Percentiles rank a stretch among this genome's conserved stretches.
Evolutionary conservation across 2,888 invertebrate species (phyloP).

Genomic region (Xestia c-nigrum): DNA sequence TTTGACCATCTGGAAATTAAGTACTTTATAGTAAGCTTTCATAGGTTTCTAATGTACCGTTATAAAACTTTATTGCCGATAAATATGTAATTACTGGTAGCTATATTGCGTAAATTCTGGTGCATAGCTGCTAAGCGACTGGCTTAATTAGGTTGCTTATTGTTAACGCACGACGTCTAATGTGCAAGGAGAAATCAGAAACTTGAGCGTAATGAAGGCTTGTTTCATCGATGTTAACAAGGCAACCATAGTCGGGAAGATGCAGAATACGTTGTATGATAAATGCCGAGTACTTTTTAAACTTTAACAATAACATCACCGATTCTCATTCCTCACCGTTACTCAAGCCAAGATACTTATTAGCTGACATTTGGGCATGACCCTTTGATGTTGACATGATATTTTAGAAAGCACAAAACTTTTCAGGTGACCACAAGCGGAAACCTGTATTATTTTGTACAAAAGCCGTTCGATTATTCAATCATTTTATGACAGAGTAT

Average conservation of each 20-base stretch:
- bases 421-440: too few species aligned
- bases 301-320: not conserved
- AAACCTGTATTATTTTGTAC: not conserved
- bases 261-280: not conserved
- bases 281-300: not conserved
- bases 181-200: slow-evolving; percentile 20
- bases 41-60: slow-evolving; percentile 43
- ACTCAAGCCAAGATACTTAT: not conserved
- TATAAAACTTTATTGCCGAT: slow-evolving; percentile 29
- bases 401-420: not conserved
- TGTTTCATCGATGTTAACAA: not conserved
- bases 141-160: slow-evolving; percentile 24
- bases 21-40: slow-evolving; percentile 26
- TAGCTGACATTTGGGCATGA: not conserved
- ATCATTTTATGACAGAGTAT: slow-evolving; percentile 14
- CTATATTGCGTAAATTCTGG: slow-evolving; percentile 25
- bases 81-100: slow-evolving; percentile 30
- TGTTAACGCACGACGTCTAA: slow-evolving; percentile 34
- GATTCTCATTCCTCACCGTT: not conserved
- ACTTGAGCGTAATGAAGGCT: not conserved
- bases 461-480: not conserved
- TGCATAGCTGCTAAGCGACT: not conserved
- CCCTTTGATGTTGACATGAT: too few species aligned
- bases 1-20: slow-evolving; percentile 29
- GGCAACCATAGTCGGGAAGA: not conserved